Evolutionary conservation across 2,113 vertebrate genomes (phyloP).

Genomic region (Lycaon pictus): DNA sequence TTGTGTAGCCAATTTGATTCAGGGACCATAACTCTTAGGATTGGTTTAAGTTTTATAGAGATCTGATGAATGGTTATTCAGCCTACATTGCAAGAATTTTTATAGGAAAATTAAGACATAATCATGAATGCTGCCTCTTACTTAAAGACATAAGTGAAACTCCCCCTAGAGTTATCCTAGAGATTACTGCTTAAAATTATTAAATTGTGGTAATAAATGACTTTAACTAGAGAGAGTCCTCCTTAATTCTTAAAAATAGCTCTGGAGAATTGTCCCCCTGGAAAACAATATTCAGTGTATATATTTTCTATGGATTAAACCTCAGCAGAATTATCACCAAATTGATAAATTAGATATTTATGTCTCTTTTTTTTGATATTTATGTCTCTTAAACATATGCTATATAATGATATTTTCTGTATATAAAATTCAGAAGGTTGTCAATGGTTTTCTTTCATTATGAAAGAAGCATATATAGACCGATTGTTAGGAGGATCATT

Average conservation of each 20-base stretch:
- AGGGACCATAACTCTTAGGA: not conserved
- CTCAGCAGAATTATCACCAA: not conserved
- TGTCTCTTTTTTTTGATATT: not conserved
- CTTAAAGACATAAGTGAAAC: slow-evolving; percentile 37
- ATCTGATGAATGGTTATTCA: not conserved
- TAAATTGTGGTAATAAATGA: slow-evolving; percentile 12
- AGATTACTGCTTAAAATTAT: not conserved
- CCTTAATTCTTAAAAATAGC: slow-evolving; percentile 38
- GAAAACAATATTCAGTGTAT: not conserved
- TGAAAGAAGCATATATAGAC: not conserved
- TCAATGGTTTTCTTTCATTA: not conserved
- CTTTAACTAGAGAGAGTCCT: not conserved
- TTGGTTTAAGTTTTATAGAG: not conserved
- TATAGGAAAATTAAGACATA: slow-evolving; percentile 50
- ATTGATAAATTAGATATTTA: not conserved
- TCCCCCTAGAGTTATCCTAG: not conserved
- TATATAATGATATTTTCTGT: not conserved
- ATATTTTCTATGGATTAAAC: not conserved
- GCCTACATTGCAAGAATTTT: not conserved
- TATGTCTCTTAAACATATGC: not conserved
- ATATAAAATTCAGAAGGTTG: not conserved
- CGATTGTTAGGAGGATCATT: not conserved
- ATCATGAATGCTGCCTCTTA: not conserved
- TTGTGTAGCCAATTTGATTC: not conserved
- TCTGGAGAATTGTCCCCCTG: not conserved